phyloP scores from a whole-genome alignment of 2,797 vertebrate species.

The Nasua narica region DNA sequence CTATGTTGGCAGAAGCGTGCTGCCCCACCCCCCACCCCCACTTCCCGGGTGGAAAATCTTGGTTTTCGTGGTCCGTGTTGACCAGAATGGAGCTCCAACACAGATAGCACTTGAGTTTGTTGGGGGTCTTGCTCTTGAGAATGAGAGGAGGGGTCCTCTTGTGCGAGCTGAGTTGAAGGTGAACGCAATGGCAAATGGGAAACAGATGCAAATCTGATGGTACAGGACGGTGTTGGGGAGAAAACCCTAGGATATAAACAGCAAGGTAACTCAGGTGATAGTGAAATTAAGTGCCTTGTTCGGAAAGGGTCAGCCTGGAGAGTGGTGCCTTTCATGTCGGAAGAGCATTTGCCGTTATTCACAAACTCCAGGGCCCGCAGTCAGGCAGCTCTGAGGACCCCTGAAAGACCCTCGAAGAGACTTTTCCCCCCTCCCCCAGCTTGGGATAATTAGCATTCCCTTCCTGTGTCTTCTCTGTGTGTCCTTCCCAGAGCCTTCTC shows the following conservation, averaged over 20 bases:
- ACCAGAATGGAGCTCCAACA: background rate
- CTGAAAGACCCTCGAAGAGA: background rate
- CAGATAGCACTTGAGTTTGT: background rate
- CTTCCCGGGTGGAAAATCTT: background rate
- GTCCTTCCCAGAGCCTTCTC: background rate
- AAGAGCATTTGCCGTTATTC: background rate
- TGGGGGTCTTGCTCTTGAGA: background rate
- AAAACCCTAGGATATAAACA: background rate
- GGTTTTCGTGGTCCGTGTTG: background rate
- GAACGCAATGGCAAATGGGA: background rate
- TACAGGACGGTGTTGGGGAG: background rate
- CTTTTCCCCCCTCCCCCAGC: too few species aligned
- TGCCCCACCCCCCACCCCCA: too few species aligned
- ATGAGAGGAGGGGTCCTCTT: background rate
- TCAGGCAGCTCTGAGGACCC: background rate
- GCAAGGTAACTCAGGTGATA: background rate
- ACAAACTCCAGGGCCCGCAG: background rate
- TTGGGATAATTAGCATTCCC: background rate
- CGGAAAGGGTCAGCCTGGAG: background rate
- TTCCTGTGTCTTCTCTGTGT: background rate
- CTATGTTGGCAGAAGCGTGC: background rate
- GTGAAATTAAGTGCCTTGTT: background rate
- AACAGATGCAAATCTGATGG: background rate
- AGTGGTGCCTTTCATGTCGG: background rate
- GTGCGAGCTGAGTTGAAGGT: background rate